Base-by-base conservation (phyloP, 2,888 invertebrate species). In the Drosophila birchii region DNA sequence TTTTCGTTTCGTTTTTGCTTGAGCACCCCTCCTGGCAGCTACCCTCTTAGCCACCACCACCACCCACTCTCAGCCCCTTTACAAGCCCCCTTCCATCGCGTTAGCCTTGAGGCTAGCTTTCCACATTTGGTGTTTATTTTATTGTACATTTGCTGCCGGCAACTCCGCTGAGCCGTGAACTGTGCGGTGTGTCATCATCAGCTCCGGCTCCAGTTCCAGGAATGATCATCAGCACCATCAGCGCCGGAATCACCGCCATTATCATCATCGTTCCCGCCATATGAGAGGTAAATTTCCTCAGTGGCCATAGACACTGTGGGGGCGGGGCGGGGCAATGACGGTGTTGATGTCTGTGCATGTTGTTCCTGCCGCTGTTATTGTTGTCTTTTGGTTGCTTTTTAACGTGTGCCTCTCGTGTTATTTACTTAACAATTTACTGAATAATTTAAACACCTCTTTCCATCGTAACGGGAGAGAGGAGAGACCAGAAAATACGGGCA, bases 371-470 rank as follows among this genome's bases (percentile, higher is more conserved):
- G 60, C 69, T 79, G 70, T 59, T 81, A 53, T 69, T 75, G 64
- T 75, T 75, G 74, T 57, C 39, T 86, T 72, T 61, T 63, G 67
- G 56, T 64, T 76, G 76, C 63, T 63, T 84, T 85, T 87, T 75
- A 86, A 75, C 81, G 81, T 79, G 86, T 32, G 56, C 71, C 66
- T 59, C 72, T 72, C 79, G 74, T 89, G 88, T 81, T 88, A 88
- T 88, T 89, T 89, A 88, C 84, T 88, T 81, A 83, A 87, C 85
- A 88, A 88, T 88, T 88, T 88, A 78, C 81, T 89, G 88, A 86
- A 88, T 89, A 88, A 88, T 88, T 89, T 88, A 89, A 83, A 76
- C 76, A 75, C 75, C 64, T 71, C 70, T 72, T 72, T 58, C 56
- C 73, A 36, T 32, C 23, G 36, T 29, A 16, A 41, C 12, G 2